Conservation (phyloP, 2,113 vertebrate genomes). For the Archilochus colubris region DNA sequence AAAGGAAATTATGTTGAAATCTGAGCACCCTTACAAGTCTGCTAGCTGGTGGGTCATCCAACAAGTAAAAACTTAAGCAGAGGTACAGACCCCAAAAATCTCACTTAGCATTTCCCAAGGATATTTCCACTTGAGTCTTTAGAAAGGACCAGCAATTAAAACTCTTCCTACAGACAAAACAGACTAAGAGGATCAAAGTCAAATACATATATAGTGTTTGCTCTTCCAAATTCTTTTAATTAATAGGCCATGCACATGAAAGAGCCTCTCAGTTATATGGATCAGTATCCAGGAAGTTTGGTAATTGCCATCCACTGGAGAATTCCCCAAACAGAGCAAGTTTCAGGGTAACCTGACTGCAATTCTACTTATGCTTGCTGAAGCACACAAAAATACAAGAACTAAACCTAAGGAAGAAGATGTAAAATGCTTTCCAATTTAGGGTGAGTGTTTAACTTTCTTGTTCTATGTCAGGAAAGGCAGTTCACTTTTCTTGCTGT, state of each 20-base stretch:
- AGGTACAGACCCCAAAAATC: background rate
- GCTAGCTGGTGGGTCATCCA: background rate
- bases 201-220: background rate
- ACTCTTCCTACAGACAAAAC: background rate
- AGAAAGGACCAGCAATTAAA: background rate
- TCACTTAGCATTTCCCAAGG: background rate
- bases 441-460: background rate
- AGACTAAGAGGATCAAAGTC: background rate
- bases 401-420: background rate
- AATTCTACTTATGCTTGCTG: rapidly evolving
- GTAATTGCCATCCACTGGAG: background rate
- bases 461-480: background rate
- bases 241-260: background rate
- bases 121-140: background rate
- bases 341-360: background rate
- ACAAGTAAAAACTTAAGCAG: background rate
- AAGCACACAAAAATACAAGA: background rate
- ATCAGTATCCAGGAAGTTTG: background rate
- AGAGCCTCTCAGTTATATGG: background rate
- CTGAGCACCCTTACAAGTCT: background rate
- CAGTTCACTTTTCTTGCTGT: background rate
- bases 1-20: background rate
- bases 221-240: background rate
- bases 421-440: background rate
- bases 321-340: background rate